These are phyloP conservation scores for Whitmania pigra DNA, from an alignment of 1,140 invertebrate genomes.

Conservation along the genomic window DNA sequence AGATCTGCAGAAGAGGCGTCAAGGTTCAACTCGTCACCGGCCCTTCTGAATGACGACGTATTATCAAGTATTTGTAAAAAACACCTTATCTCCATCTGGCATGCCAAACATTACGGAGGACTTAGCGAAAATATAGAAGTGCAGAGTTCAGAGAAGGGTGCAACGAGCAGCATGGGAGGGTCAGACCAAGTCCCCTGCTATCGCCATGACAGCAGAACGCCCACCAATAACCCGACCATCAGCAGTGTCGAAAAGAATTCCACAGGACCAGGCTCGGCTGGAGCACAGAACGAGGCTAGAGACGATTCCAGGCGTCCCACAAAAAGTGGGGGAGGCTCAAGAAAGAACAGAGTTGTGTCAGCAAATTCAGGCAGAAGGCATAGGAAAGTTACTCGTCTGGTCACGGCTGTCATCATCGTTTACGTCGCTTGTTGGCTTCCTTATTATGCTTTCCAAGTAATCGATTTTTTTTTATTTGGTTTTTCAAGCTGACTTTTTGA, in stretches of 20 bases:
- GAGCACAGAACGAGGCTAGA: too few species aligned
- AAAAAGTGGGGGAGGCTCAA: background rate
- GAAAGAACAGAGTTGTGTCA: background rate
- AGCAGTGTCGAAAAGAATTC: background rate
- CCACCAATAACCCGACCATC: background rate
- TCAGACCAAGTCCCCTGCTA: background rate
- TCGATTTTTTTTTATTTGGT: background rate
- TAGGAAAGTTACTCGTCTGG: conserved; percentile 77
- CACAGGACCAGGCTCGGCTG: background rate
- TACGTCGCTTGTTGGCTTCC: conserved; percentile 94
- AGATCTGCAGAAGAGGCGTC: too few species aligned
- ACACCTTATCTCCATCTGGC: too few species aligned
- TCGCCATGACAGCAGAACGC: background rate
- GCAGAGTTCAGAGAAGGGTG: too few species aligned
- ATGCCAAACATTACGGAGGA: too few species aligned
- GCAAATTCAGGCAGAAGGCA: background rate
- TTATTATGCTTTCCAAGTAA: conserved; percentile 74
- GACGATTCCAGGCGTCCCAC: background rate
- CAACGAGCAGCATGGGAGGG: too few species aligned
- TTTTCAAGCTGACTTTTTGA: too few species aligned
- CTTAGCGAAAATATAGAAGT: too few species aligned
- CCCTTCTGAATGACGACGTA: too few species aligned
- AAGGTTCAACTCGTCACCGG: too few species aligned
- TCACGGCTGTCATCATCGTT: conserved; percentile 85
- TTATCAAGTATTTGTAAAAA: too few species aligned